Percentiles rank a stretch among this genome's conserved stretches.
Conservation (phyloP, 2,888 invertebrate species). For the Pomacea canaliculata region DNA sequence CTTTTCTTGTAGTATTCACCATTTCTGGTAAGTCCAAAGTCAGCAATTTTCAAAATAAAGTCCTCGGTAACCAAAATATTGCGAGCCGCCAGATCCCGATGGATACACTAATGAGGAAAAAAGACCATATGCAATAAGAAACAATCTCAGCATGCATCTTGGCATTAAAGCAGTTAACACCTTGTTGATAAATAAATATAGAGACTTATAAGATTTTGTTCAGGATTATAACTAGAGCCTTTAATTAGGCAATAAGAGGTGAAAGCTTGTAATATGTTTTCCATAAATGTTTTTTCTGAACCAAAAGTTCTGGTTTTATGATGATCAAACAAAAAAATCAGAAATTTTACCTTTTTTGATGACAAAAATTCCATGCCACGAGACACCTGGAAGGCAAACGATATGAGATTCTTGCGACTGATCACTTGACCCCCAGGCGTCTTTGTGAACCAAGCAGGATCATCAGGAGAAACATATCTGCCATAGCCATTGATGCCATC, state of each 20-base stretch:
- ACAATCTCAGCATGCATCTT: background rate
- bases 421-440: conserved; percentile 68
- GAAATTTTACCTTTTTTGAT: conserved; percentile 81
- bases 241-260: no score
- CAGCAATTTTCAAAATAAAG: conserved; percentile 95
- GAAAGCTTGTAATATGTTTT: no score
- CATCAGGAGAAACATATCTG: conserved; percentile 38
- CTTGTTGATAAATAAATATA: no score
- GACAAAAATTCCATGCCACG: conserved; percentile 98
- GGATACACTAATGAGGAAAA: conserved; percentile 27
- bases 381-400: conserved; percentile 96
- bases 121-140: background rate
- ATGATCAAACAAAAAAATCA: no score
- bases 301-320: no score
- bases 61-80: conserved; percentile 94
- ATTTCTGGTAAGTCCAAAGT: conserved; percentile 95
- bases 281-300: no score
- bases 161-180: no score
- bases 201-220: no score
- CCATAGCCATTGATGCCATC: conserved; percentile 72
- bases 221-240: no score
- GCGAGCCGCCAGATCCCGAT: conserved; percentile 35
- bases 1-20: conserved; percentile 96
- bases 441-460: conserved; percentile 36
- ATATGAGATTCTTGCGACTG: conserved; percentile 92